Evolutionary conservation across 2,888 invertebrate species (phyloP), one percentile per base, ranked within the genome.

Genomic region (Ichneumoninae sp.): DNA sequence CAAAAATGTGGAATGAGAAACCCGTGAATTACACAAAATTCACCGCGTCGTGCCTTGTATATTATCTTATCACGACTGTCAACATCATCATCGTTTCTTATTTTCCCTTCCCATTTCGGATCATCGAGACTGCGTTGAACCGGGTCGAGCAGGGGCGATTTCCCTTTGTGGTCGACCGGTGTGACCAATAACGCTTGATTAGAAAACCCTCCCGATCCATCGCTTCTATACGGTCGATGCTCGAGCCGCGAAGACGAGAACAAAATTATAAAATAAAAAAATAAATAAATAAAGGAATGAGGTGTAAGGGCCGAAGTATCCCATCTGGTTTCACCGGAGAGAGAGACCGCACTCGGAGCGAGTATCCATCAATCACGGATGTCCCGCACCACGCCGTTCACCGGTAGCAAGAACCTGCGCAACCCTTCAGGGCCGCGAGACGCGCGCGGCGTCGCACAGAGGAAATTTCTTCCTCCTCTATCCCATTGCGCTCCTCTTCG

Each of bases 311-410:
- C 79, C 72, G 26, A 70, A 79, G 76, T 76, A 80, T 82, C 82
- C 80, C 85, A 85, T 85, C 82, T 85, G 85, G 85, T 82, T 83
- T 50, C 75, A 69, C 71, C 44, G 79, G 76, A 69, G 80, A 87
- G 87, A 77, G 71, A 86, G 82, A 87, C 91, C 91, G 89, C 90
- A 89, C 91, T 90, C 90, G 90, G 90, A 91, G 90, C 89, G 91
- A 89, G 90, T 90, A 92, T 92, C 92, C 91, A 93, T 93, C 93
- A 93, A 93, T 93, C 93, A 93, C 91, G 87, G 84, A 85, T 89
- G 91, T 91, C 90, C 89, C 88, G 90, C 89, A 87, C 90, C 69
- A 77, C 74, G 74, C 80, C 87, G 88, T 89, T 89, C 88, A 90
- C 90, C 91, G 90, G 92, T 91, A 93, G 92, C 92, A 92, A 92